Percentiles rank a stretch among this genome's conserved stretches.
phyloP scores from a whole-genome alignment of 2,113 vertebrate species.

The Pterocles gutturalis region DNA sequence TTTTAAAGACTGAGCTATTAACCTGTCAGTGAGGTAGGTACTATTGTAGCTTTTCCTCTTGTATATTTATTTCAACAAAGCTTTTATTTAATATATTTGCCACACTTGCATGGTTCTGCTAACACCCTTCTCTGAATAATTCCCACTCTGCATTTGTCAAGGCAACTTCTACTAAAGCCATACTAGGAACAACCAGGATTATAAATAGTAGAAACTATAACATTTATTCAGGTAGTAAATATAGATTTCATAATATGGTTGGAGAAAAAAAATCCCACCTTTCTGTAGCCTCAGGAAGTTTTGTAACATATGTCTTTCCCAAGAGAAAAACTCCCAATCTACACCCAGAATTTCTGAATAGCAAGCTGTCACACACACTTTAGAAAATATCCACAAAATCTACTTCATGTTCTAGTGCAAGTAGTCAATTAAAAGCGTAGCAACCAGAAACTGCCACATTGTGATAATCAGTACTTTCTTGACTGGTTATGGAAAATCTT shows the following conservation, averaged over 20 bases:
- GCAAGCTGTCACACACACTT: not conserved
- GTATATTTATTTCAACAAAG: constrained; percentile 15
- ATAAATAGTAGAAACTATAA: not conserved
- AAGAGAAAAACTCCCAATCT: not conserved
- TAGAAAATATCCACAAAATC: not conserved
- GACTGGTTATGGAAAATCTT: not conserved
- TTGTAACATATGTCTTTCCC: not conserved
- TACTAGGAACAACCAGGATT: not conserved
- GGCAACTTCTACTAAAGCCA: not conserved
- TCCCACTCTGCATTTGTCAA: not conserved
- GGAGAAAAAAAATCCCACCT: not conserved
- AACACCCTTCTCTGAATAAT: not conserved
- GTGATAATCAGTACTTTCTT: not conserved
- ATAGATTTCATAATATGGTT: not conserved
- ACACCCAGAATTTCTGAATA: not conserved
- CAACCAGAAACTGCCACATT: not conserved
- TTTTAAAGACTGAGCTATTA: constrained; percentile 23
- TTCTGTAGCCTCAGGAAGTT: not conserved
- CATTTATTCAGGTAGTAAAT: not conserved
- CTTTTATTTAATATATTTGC: constrained; percentile 36
- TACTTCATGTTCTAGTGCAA: not conserved
- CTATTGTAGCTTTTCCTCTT: not conserved
- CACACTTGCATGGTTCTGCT: not conserved
- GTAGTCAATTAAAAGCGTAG: not conserved
- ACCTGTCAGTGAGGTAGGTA: not conserved